These are phyloP conservation scores for Chromis chromis DNA, from an alignment of 2,797 vertebrate species.

Conservation along the genomic window DNA sequence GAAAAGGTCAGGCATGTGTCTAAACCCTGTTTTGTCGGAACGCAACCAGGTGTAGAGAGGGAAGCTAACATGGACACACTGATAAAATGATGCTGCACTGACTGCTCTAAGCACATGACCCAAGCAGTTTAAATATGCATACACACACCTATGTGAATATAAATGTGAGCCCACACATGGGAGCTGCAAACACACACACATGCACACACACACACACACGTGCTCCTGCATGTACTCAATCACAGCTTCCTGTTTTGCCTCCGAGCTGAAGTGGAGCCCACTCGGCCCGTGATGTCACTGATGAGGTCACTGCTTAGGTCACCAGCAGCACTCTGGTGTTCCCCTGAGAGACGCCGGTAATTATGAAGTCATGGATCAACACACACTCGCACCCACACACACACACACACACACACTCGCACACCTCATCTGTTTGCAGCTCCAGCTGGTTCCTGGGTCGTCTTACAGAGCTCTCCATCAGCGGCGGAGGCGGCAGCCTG, in stretches of 20 bases:
- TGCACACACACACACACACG: constrained; percentile 33
- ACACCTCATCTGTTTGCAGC: constrained; percentile 54
- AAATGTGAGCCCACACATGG: constrained; percentile 54
- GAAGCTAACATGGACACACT: neutral
- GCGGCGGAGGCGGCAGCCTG: constrained; percentile 37
- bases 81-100: neutral
- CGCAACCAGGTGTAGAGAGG: neutral
- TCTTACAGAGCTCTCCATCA: constrained; percentile 52
- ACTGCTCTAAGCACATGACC: constrained; percentile 19
- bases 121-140: constrained; percentile 44
- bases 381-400: constrained; percentile 36
- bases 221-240: constrained; percentile 62
- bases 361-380: constrained; percentile 79
- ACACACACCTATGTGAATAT: constrained; percentile 38
- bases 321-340: constrained; percentile 69
- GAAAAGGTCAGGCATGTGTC: too few relatives aligned
- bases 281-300: constrained; percentile 78
- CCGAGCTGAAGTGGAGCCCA: constrained; percentile 47
- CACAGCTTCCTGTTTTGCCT: constrained; percentile 77
- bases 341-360: constrained; percentile 64
- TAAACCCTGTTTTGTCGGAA: too few relatives aligned
- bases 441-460: constrained; percentile 69
- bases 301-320: constrained; percentile 81
- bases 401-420: neutral
- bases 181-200: constrained; percentile 36